Conservation (phyloP, 2,888 invertebrate species). For the Graphium colonna region DNA sequence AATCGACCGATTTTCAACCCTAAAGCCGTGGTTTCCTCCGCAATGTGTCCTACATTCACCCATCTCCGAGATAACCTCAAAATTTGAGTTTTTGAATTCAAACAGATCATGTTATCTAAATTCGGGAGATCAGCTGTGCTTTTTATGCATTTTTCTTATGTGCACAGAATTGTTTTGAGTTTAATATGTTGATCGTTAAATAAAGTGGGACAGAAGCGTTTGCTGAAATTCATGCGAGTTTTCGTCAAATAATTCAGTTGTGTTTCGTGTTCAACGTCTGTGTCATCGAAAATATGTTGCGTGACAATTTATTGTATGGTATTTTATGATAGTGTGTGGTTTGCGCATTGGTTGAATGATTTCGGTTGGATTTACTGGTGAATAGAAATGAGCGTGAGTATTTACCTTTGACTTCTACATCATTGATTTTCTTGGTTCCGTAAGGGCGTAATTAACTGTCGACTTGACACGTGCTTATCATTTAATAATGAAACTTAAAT, state of each 20-base stretch:
- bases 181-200: background rate
- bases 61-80: conserved; percentile 73
- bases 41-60: conserved; percentile 69
- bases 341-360: conserved; percentile 47
- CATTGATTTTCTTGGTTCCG: conserved; percentile 2
- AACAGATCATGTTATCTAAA: conserved; percentile 43
- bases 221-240: conserved; percentile 31
- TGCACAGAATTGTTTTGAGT: conserved; percentile 2
- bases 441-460: conserved; percentile 9
- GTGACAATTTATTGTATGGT: conserved; percentile 28
- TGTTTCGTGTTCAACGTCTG: conserved; percentile 24
- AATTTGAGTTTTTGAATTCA: conserved; percentile 53
- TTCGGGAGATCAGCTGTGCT: conserved; percentile 23
- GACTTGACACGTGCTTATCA: conserved; percentile 4
- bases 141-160: background rate
- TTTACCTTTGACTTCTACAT: conserved; percentile 7
- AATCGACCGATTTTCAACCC: conserved; percentile 54
- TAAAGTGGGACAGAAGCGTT: conserved; percentile 7
- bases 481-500: background rate
- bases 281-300: conserved; percentile 31
- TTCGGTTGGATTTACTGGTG: conserved; percentile 24
- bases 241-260: conserved; percentile 32
- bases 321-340: conserved; percentile 35
- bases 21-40: conserved; percentile 46
- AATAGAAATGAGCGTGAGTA: conserved; percentile 65